These are phyloP conservation scores for Diachrysia chrysitis DNA, from an alignment of 2,888 invertebrate species.

Conservation along the genomic window DNA sequence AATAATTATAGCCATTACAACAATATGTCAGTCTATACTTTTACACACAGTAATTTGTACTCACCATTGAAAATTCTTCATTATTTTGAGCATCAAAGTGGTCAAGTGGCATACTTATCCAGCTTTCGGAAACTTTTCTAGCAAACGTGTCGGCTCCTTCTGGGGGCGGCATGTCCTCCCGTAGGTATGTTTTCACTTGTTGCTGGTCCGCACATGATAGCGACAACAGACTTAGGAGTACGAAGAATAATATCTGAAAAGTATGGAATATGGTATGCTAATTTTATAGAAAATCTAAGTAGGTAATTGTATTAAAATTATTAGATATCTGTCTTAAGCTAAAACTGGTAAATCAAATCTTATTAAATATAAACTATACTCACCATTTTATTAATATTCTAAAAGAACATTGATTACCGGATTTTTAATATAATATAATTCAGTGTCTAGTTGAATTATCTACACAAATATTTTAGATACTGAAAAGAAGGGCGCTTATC, in stretches of 20 bases:
- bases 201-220: slow-evolving; percentile 62
- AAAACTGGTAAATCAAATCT: too few species aligned
- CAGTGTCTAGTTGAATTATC: slow-evolving; percentile 28
- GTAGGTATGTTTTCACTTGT: slow-evolving; percentile 71
- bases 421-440: slow-evolving; percentile 47
- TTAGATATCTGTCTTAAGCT: slow-evolving; percentile 9
- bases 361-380: slow-evolving; percentile 27
- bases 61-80: slow-evolving; percentile 88
- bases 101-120: slow-evolving; percentile 88
- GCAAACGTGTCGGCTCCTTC: slow-evolving; percentile 56
- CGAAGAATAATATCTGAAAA: slow-evolving; percentile 65
- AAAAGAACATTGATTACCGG: slow-evolving; percentile 23
- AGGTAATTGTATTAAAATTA: too few species aligned
- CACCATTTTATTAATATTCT: slow-evolving; percentile 52
- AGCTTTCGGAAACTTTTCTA: slow-evolving; percentile 73
- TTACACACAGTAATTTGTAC: too few species aligned
- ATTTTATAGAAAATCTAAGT: neutral
- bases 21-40: too few species aligned
- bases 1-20: too few species aligned
- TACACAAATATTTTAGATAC: slow-evolving; percentile 33
- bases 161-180: slow-evolving; percentile 83
- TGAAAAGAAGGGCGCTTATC: slow-evolving; percentile 51
- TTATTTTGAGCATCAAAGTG: slow-evolving; percentile 88
- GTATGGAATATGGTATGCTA: neutral
- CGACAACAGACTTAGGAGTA: slow-evolving; percentile 60